Percentiles rank a stretch among this genome's conserved stretches.
Evolutionary conservation across 1,140 invertebrate species (phyloP).

Genomic region (Ladona fulva): DNA sequence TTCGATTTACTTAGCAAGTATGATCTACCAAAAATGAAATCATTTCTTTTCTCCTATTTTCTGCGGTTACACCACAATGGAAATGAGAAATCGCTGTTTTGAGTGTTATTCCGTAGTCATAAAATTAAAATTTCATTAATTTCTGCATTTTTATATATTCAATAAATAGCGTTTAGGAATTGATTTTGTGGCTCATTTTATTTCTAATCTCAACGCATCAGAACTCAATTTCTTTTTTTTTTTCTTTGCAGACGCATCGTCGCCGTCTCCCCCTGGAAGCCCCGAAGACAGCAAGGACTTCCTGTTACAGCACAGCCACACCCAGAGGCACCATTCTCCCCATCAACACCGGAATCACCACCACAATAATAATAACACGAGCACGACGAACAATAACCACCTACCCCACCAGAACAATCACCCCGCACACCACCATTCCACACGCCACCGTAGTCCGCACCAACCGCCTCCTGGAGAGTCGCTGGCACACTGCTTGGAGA

Average conservation of each 20-base stretch:
- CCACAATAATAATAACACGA: not conserved
- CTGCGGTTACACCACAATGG: too few species aligned
- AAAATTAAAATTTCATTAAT: too few species aligned
- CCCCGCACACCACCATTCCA: not conserved
- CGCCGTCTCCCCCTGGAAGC: not conserved
- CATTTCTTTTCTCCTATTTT: too few species aligned
- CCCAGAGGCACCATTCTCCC: not conserved
- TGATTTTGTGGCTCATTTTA: too few species aligned
- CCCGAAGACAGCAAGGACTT: not conserved
- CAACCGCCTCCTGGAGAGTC: constrained; percentile 4
- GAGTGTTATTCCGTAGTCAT: too few species aligned
- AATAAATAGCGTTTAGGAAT: too few species aligned
- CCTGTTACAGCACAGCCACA: not conserved
- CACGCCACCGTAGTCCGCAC: not conserved
- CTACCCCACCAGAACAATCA: not conserved
- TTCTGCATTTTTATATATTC: too few species aligned
- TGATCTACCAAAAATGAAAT: too few species aligned
- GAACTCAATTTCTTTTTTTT: too few species aligned
- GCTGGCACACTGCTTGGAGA: constrained; percentile 14
- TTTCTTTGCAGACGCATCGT: not conserved
- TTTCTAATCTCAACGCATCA: too few species aligned
- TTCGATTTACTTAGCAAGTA: too few species aligned
- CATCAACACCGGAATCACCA: not conserved
- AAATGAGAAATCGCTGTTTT: too few species aligned
- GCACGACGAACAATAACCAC: constrained; percentile 3